Base-by-base conservation (phyloP, 2,888 invertebrate genomes). In the Liopterus haemorrhoidalis region DNA sequence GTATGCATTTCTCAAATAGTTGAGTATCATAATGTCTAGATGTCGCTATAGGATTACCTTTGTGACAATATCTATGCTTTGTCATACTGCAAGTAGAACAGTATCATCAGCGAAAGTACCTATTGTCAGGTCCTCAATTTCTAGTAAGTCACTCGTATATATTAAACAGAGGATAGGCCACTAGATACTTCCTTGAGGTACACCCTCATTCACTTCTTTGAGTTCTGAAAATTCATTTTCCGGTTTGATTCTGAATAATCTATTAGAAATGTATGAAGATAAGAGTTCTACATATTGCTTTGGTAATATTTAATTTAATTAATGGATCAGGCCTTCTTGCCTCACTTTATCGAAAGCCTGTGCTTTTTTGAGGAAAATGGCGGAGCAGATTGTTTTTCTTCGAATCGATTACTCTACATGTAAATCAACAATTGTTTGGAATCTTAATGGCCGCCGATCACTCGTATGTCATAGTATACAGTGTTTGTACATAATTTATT, bases 271-370 rank as follows among this genome's bases (percentile, higher is more conserved):
- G 31, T 48, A 48, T 21, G 40, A 43, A 30, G 36, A 27, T 11
- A 51, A 15, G 1, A 54, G 18, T 6, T 46, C 2, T 25, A 39
- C 40, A 6, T 43, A 52, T n/a, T 50, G 28, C 20, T 41, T 8
- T 5, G 47, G 45, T 9, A 46, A 37, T 2, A 30, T 14, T 25
- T n/a, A n/a, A 28, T 49, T 49, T 20, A 51, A 18, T 41, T 49
- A 40, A 27, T 49, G 14, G 1, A 53, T 25, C 9, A 53, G 42
- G 1, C 49, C 54, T 40, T 51, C 22, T 33, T 53, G 54, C 48
- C 51, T 54, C 8, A 57, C 50, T 46, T 51, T 50, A 30, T 51
- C 48, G 28, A 54, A 54, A n/a, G n/a, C n/a, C n/a, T 53, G 41
- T 15, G 50, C 32, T 5, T 47, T 40, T 12, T 49, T 49, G 28